Conservation (phyloP, 2,797 vertebrate species). For the Pseudochaenichthys georgianus region DNA sequence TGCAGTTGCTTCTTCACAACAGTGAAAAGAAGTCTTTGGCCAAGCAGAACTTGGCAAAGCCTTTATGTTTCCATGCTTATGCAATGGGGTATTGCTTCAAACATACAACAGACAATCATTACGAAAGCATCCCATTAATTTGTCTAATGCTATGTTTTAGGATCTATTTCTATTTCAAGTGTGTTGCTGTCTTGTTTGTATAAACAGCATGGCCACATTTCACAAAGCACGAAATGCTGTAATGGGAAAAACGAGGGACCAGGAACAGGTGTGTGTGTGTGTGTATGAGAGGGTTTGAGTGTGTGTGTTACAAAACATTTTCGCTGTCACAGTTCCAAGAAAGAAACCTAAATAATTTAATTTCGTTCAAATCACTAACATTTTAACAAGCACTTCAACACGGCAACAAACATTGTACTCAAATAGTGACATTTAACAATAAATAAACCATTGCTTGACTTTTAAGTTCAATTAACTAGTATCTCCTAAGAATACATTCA, state of each 20-base stretch:
- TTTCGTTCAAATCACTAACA: constrained; percentile 68
- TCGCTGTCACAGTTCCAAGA: constrained; percentile 21
- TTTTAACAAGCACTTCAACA: constrained; percentile 70
- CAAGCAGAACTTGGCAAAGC: constrained; percentile 41
- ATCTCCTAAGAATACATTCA: constrained; percentile 57
- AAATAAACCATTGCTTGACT: constrained; percentile 74
- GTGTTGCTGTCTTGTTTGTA: constrained; percentile 15
- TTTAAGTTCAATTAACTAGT: constrained; percentile 55
- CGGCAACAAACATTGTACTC: constrained; percentile 68
- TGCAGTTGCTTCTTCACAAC: constrained; percentile 18
- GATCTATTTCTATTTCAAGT: constrained; percentile 11
- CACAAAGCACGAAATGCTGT: background rate
- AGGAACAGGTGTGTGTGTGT: background rate
- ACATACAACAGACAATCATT: constrained; percentile 40
- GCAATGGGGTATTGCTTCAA: constrained; percentile 23
- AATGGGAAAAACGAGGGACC: background rate
- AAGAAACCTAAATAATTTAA: constrained; percentile 78
- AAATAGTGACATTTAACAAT: constrained; percentile 76
- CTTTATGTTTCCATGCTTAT: constrained; percentile 42
- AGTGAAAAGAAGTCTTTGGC: constrained; percentile 15
- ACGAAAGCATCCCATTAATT: constrained; percentile 46
- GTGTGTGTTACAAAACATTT: constrained; percentile 8
- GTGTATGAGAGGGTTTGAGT: background rate
- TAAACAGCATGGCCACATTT: background rate
- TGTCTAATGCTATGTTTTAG: constrained; percentile 9